Conservation (phyloP, 2,888 invertebrate genomes). For the Phalangium opilio region DNA sequence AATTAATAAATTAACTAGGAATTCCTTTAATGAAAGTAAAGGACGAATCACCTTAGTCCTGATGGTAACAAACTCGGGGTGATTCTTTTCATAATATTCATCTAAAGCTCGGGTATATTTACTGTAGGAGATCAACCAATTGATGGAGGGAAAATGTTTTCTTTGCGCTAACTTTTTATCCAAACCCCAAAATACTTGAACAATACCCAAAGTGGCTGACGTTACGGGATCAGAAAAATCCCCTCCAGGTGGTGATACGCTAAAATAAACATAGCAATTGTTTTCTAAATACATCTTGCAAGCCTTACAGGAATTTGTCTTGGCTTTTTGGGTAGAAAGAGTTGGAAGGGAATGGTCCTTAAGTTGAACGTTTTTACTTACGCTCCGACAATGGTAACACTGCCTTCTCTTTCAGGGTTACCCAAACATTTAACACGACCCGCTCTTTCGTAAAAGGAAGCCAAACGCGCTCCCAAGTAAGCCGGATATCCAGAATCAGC, state of each 20-base stretch:
- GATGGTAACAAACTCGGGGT: slow-evolving; percentile 87
- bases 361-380: slow-evolving; percentile 32
- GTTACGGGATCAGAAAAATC: slow-evolving; percentile 99
- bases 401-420: slow-evolving; percentile 95
- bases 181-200: slow-evolving; percentile 87
- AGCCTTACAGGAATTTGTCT: too few species aligned
- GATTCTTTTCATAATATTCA: slow-evolving; percentile 98
- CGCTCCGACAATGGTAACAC: slow-evolving; percentile 98
- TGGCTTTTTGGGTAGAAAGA: neutral
- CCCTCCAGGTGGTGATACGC: slow-evolving; percentile 96
- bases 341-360: neutral
- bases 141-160: slow-evolving; percentile 99
- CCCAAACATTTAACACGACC: slow-evolving; percentile 93
- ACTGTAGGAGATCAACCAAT: slow-evolving; percentile 98
- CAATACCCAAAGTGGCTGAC: slow-evolving; percentile 90
- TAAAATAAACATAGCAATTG: too few species aligned
- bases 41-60: slow-evolving; percentile 64
- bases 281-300: too few species aligned
- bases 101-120: slow-evolving; percentile 98
- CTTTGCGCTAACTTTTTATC: slow-evolving; percentile 98
- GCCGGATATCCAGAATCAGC: slow-evolving; percentile 93
- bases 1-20: neutral
- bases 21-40: neutral
- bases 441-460: slow-evolving; percentile 98
- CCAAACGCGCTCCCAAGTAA: slow-evolving; percentile 92